Evolutionary conservation across 2,113 vertebrate species (phyloP).

Genomic region (Chionis minor): DNA sequence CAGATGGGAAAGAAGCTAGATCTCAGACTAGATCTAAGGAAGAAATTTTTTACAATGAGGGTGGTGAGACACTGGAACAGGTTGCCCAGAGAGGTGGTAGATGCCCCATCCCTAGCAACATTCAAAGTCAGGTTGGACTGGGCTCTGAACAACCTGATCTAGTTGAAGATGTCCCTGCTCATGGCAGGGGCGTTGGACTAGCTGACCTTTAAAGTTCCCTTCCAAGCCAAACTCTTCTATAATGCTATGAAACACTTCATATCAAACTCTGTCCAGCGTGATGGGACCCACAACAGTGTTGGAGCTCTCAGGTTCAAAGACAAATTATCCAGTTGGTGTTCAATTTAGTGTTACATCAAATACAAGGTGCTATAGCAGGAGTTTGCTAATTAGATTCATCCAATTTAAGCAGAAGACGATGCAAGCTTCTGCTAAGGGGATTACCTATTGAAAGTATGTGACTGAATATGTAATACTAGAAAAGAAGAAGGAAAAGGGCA

Average conservation of each 20-base stretch:
- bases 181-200: not conserved
- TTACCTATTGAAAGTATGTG: not conserved
- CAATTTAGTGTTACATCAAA: not conserved
- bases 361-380: not conserved
- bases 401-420: not conserved
- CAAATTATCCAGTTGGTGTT: not conserved
- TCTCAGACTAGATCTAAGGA: not conserved
- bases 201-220: not conserved
- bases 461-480: not conserved
- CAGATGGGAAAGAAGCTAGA: not conserved
- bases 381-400: not conserved
- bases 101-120: not conserved
- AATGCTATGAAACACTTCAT: not conserved
- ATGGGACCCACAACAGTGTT: not conserved
- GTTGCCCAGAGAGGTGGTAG: not conserved
- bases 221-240: not conserved
- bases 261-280: not conserved
- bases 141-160: not conserved
- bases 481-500: not conserved
- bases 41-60: accelerated
- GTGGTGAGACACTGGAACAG: not conserved
- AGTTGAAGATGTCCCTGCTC: not conserved
- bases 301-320: not conserved
- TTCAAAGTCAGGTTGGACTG: accelerated
- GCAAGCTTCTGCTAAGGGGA: not conserved